Conservation (phyloP, 2,113 vertebrate genomes). For the Excalfactoria chinensis region DNA sequence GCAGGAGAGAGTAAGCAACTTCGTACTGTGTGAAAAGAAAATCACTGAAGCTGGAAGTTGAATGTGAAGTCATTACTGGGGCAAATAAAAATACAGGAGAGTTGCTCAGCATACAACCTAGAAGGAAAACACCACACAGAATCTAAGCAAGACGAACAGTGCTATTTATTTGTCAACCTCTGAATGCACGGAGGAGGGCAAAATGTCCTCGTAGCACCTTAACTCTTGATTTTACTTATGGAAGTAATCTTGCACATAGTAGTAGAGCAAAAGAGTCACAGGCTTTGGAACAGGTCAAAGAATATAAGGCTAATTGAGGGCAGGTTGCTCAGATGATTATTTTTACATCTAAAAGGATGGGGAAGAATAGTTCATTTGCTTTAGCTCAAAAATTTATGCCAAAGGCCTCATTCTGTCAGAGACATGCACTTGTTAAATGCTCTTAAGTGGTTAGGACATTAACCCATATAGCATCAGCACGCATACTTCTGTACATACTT, state of each 20-base stretch:
- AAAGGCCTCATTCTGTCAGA: constrained; percentile 29
- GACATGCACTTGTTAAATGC: not conserved
- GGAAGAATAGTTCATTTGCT: constrained; percentile 1
- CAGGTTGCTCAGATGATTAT: not conserved
- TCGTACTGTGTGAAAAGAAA: constrained; percentile 42
- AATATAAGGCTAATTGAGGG: not conserved
- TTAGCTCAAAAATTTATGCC: constrained; percentile 3
- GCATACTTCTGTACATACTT: not conserved
- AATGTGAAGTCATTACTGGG: constrained; percentile 51
- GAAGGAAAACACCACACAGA: constrained; percentile 15
- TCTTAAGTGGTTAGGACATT: constrained; percentile 31
- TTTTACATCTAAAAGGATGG: not conserved
- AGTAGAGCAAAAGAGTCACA: not conserved
- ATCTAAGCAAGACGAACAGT: not conserved
- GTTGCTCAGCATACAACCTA: not conserved
- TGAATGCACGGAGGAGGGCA: not conserved
- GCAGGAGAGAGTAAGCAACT: constrained; percentile 57
- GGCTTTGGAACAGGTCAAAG: not conserved
- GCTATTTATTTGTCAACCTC: not conserved
- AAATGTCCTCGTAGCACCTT: not conserved
- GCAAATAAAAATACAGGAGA: not conserved
- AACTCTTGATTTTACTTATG: not conserved
- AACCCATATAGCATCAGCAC: constrained; percentile 4
- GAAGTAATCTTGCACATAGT: not conserved
- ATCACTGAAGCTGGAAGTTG: constrained; percentile 42